A percentile compares a stretch with the other conserved stretches of the same genome.
These are phyloP conservation scores for Amphibalanus amphitrite DNA, from an alignment of 1,140 invertebrate species.

Conservation along the genomic window DNA sequence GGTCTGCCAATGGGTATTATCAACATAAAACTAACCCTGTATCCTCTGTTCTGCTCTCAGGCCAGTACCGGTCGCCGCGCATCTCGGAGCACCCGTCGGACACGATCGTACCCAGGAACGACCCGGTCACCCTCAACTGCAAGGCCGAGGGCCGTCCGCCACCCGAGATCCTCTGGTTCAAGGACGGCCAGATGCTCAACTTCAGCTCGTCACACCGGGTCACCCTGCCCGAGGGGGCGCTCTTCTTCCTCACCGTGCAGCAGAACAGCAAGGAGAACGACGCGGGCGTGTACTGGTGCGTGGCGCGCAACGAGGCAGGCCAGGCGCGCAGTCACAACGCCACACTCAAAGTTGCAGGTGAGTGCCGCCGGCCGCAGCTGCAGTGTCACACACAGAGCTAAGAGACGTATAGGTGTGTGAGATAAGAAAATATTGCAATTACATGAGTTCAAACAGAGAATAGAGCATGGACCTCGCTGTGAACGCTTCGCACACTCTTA, in stretches of 20 bases:
- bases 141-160: conserved; percentile 50
- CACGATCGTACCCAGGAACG: conserved; percentile 78
- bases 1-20: too few species aligned
- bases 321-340: conserved; percentile 73
- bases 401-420: too few species aligned
- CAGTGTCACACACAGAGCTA: too few species aligned
- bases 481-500: too few species aligned
- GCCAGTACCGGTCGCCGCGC: conserved; percentile 58
- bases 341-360: conserved; percentile 81
- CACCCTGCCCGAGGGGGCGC: conserved; percentile 63
- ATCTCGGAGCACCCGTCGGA: conserved; percentile 89
- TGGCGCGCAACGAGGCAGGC: conserved; percentile 70
- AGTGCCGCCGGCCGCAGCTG: too few species aligned
- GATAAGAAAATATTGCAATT: too few species aligned
- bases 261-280: conserved; percentile 82
- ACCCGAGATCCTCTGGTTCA: conserved; percentile 54
- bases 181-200: conserved; percentile 40
- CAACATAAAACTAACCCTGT: too few species aligned
- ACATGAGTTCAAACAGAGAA: too few species aligned
- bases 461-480: too few species aligned
- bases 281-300: conserved; percentile 84
- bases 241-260: conserved; percentile 66
- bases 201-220: conserved; percentile 43
- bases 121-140: conserved; percentile 78
- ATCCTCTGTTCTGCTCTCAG: conserved; percentile 32